phyloP scores from a whole-genome alignment of 2,113 vertebrate genomes.

The Lota lota region DNA sequence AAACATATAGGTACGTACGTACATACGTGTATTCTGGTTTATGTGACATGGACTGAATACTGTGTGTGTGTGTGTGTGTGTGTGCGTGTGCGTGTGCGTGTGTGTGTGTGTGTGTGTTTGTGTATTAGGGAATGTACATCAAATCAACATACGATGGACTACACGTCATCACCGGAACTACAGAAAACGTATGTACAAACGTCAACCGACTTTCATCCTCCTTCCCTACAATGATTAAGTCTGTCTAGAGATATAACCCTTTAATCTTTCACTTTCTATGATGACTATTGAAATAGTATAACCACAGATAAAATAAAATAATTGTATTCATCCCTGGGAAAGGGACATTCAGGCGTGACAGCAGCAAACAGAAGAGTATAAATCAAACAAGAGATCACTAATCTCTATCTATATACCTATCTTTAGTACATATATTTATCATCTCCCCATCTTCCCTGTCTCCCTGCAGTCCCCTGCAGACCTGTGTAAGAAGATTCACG shows the following conservation, averaged over 20 bases:
- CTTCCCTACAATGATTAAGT: too few relatives aligned
- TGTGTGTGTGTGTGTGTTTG: constrained; percentile 23
- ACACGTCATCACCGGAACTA: constrained; percentile 74
- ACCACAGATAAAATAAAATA: too few relatives aligned
- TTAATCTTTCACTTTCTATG: background rate
- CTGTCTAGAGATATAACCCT: too few relatives aligned
- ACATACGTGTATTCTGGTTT: background rate
- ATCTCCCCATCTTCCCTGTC: background rate
- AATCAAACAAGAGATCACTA: background rate
- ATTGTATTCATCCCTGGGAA: too few relatives aligned
- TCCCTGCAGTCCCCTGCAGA: constrained; percentile 66
- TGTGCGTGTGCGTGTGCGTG: background rate
- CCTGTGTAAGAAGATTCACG: constrained; percentile 73
- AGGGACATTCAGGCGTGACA: too few relatives aligned
- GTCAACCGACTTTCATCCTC: too few relatives aligned
- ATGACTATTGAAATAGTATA: background rate
- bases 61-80: constrained; percentile 20
- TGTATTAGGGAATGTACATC: constrained; percentile 73
- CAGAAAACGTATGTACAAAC: constrained; percentile 60
- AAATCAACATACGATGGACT: constrained; percentile 75
- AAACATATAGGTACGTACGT: background rate
- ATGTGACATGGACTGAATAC: background rate
- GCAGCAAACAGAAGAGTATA: background rate
- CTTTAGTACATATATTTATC: background rate
- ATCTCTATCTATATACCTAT: background rate